Evolutionary conservation across 2,888 invertebrate species (phyloP).

Genomic region (Coecobrya sp.): DNA sequence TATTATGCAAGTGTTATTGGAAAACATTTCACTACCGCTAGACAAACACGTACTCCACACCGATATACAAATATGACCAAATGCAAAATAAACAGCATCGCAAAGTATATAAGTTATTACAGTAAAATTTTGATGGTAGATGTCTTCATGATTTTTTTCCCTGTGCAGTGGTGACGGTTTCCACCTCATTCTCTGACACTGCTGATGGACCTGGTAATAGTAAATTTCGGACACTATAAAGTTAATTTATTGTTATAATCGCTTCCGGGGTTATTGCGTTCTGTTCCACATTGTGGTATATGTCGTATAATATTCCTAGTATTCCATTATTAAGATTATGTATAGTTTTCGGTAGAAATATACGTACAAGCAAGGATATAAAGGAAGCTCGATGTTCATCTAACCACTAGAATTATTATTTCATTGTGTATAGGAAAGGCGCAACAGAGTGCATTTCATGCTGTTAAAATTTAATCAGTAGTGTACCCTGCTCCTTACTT

Average conservation of each 20-base stretch:
- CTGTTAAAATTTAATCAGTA: slow-evolving; percentile 32
- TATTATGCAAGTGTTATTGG: background rate
- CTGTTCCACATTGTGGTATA: too few relatives aligned
- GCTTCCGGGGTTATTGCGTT: slow-evolving; percentile 24
- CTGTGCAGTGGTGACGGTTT: background rate
- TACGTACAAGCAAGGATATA: too few relatives aligned
- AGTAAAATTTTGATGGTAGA: background rate
- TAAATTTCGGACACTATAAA: background rate
- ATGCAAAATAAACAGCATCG: background rate
- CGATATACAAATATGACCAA: background rate
- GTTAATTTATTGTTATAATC: slow-evolving; percentile 25
- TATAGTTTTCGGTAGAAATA: too few relatives aligned
- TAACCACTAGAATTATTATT: background rate
- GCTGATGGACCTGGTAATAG: background rate
- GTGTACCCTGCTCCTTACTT: background rate
- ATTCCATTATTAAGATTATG: too few relatives aligned
- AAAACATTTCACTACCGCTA: background rate
- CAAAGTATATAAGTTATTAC: background rate
- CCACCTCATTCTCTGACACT: background rate
- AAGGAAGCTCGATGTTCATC: too few relatives aligned
- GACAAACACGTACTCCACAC: background rate
- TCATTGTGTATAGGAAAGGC: background rate
- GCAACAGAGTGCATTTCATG: slow-evolving; percentile 46
- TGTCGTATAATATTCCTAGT: too few relatives aligned
- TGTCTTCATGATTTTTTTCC: background rate